Evolutionary conservation across 2,797 vertebrate genomes (phyloP).

Genomic region (Lacerta viridis): DNA sequence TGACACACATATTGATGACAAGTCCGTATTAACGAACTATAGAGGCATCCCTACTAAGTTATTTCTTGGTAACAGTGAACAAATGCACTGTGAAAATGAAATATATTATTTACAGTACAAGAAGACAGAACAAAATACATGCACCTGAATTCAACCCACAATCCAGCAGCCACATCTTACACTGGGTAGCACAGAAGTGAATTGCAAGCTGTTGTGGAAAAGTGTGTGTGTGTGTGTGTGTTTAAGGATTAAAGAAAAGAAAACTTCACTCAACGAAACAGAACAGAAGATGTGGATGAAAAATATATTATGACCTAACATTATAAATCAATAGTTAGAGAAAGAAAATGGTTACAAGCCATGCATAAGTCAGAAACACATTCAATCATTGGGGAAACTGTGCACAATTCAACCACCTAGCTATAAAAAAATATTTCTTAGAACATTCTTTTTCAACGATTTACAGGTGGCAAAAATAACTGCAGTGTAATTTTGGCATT

Average conservation of each 20-base stretch:
- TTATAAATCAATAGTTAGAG: not conserved
- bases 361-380: not conserved
- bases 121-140: not conserved
- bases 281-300: not conserved
- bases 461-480: not conserved
- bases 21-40: not conserved
- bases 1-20: no score
- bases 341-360: not conserved
- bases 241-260: not conserved
- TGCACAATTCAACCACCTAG: conserved; percentile 1
- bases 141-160: conserved; percentile 11
- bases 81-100: not conserved
- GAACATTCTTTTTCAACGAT: not conserved
- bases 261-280: not conserved
- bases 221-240: no score
- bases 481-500: not conserved
- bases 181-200: not conserved
- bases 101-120: conserved; percentile 17
- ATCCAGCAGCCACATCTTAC: conserved; percentile 7
- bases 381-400: not conserved
- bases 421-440: conserved; percentile 3
- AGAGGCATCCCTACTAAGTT: not conserved
- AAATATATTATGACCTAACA: not conserved
- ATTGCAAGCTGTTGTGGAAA: not conserved
- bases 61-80: not conserved